Base-by-base conservation (phyloP, 2,113 vertebrate genomes). In the Colaptes auratus region DNA sequence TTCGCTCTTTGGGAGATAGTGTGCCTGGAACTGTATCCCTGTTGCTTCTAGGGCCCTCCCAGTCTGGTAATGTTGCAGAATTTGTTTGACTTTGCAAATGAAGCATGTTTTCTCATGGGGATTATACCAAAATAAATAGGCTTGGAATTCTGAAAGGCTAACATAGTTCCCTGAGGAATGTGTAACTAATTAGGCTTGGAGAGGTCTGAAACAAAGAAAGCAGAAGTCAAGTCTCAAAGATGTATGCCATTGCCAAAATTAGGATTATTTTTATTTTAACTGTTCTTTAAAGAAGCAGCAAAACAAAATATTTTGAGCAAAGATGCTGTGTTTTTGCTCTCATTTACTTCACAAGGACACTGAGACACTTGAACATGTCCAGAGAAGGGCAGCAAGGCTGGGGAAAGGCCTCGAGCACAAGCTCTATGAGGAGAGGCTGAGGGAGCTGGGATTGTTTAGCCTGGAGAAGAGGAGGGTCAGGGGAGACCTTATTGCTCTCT, bases 41-140 rank as follows among this genome's bases (percentile, higher is more conserved):
- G 6, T 46, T 78, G 24, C 21, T 69, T 72, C 44, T 61, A 5
- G 7, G 31, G 18, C 21, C 7, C 31, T 35, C 19, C 12, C 65
- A 16, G 16, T 60, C 50, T 66, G 13, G 21, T 50, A 82, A 52
- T 56, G 10, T 53, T 82, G 30, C 46, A 56, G 53, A n/a, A 65
- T 81, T 78, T 92, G 48, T 94, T 90, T 95, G 55, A 14, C 33
- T 89, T 70, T 60, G 59, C 16, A 33, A 48, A 46, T 31, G 31
- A 88, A 61, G 66, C 23, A 17, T 60, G 33, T 72, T 96, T 96
- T 95, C 75, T 88, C 21, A 61, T 89, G 75, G 28, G 83, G 77
- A 76, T 93, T 90, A 82, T 76, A 82, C 46, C 36, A 59, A 71
- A 80, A 71, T 81, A 90, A 78, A 87, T 92, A 52, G 23, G 42